A percentile compares a stretch with the other conserved stretches of the same genome.
Conservation (phyloP, 2,113 vertebrate species). For the Hippocampus barbouri region DNA sequence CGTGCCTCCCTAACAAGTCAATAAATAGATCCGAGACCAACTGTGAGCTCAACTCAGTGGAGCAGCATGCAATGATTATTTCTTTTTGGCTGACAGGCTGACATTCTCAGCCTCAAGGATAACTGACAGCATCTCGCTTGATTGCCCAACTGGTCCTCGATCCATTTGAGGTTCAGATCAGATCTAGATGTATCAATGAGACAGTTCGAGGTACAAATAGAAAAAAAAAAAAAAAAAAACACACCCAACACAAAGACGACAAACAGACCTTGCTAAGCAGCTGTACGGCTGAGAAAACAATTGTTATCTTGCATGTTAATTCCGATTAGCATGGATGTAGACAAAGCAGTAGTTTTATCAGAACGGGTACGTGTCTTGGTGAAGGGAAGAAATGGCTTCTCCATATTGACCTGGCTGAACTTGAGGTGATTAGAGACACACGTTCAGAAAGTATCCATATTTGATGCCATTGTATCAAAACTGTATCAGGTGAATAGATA, state of each 20-base stretch:
- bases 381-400: too few species aligned
- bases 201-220: not conserved
- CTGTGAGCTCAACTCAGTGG: slow-evolving; percentile 1
- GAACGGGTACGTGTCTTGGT: not conserved
- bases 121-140: slow-evolving; percentile 30
- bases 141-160: slow-evolving; percentile 30
- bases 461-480: too few species aligned
- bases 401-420: too few species aligned
- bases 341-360: not conserved
- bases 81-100: slow-evolving; percentile 25
- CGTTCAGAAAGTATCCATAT: too few species aligned
- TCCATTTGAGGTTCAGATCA: slow-evolving; percentile 9
- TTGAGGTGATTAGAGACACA: too few species aligned
- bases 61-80: slow-evolving; percentile 16
- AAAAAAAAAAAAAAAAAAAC: not conserved
- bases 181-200: slow-evolving; percentile 9
- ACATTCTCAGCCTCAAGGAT: slow-evolving; percentile 6
- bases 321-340: not conserved
- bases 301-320: not conserved
- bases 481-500: too few species aligned
- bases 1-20: not conserved
- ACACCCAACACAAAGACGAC: not conserved
- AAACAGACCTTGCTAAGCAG: slow-evolving; percentile 13
- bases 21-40: slow-evolving; percentile 12
- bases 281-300: not conserved